Conservation (phyloP, 2,888 invertebrate species). For the Phaonia tiefii region DNA sequence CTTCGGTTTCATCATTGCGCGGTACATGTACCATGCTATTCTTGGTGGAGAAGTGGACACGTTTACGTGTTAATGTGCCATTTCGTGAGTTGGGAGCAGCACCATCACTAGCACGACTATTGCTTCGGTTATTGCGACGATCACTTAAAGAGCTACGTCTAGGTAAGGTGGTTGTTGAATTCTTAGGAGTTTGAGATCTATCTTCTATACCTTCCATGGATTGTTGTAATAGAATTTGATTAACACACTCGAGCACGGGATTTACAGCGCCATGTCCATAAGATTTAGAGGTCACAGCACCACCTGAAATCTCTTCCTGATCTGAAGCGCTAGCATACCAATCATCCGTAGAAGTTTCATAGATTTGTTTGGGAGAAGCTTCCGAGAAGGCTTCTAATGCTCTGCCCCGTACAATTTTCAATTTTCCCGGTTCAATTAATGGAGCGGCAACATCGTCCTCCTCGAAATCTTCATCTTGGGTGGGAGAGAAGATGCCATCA, state of each 20-base stretch:
- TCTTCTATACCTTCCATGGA: constrained; percentile 82
- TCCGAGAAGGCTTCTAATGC: constrained; percentile 77
- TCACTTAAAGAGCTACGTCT: constrained; percentile 75
- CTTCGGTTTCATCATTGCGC: constrained; percentile 75
- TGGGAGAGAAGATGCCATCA: constrained; percentile 75
- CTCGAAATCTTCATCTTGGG: constrained; percentile 74
- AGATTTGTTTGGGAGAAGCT: constrained; percentile 78
- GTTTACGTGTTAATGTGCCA: constrained; percentile 79
- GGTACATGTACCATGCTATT: constrained; percentile 83
- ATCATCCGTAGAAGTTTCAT: constrained; percentile 83
- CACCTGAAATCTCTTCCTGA: constrained; percentile 83
- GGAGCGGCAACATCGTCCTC: constrained; percentile 68
- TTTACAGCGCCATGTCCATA: constrained; percentile 85
- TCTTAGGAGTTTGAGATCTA: constrained; percentile 75
- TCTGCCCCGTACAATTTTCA: constrained; percentile 72
- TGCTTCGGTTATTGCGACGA: constrained; percentile 71
- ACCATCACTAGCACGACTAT: constrained; percentile 68
- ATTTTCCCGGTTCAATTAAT: constrained; percentile 54
- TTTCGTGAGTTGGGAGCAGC: constrained; percentile 64
- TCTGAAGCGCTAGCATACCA: constrained; percentile 92
- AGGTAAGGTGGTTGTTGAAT: constrained; percentile 68
- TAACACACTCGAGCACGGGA: constrained; percentile 92
- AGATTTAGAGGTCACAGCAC: constrained; percentile 70
- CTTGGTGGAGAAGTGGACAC: constrained; percentile 85
- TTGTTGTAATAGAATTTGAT: constrained; percentile 90